These are phyloP conservation scores for Ondatra zibethicus DNA, from an alignment of 2,113 vertebrate species.

Conservation along the genomic window DNA sequence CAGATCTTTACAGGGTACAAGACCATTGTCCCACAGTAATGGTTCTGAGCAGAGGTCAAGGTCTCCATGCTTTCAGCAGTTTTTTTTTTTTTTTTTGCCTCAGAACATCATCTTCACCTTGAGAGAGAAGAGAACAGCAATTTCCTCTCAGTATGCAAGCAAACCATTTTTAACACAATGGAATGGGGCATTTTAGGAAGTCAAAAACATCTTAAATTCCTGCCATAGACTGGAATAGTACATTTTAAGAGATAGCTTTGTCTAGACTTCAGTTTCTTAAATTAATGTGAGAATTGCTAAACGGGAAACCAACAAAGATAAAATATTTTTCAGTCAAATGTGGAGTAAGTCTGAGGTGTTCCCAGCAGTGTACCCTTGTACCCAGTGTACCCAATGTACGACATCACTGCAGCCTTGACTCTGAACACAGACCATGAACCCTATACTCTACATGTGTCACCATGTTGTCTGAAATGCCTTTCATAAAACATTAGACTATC, in stretches of 20 bases:
- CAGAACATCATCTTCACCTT: conserved; percentile 13
- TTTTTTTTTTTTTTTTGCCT: neutral
- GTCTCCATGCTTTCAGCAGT: neutral
- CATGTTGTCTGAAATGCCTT: neutral
- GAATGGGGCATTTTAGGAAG: neutral
- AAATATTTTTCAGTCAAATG: neutral
- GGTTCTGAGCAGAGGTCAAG: neutral
- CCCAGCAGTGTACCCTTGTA: neutral
- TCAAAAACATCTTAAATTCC: neutral
- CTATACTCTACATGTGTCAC: too few relatives aligned
- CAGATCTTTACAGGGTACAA: too few relatives aligned
- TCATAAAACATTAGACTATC: neutral
- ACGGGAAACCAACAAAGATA: neutral
- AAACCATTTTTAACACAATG: neutral
- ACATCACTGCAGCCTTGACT: neutral
- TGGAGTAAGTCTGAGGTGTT: neutral
- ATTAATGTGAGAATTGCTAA: neutral
- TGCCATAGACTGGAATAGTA: neutral
- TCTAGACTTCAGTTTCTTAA: neutral
- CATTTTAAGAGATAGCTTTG: neutral
- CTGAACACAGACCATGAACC: neutral
- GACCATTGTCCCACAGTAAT: too few relatives aligned
- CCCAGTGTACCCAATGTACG: too few relatives aligned
- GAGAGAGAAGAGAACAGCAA: neutral
- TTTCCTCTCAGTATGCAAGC: neutral